Evolutionary conservation across 92 coral and sea anemone genomes (phyloP), one percentile per base, ranked within the genome.

Genomic region (Paragorgia papillata): DNA sequence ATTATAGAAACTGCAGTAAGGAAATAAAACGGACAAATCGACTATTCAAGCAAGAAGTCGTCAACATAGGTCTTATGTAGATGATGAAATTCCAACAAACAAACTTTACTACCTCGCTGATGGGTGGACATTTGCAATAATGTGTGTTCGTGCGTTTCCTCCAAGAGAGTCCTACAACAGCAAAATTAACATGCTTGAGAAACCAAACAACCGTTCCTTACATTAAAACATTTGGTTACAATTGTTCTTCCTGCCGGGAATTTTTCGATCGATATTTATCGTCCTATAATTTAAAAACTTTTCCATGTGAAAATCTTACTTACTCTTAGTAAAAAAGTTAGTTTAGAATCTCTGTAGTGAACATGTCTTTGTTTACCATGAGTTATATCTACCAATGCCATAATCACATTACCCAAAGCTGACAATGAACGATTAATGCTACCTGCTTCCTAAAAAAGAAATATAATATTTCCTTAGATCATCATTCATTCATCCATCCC

Each of bases 21-120:
- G n/a, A n/a, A n/a, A n/a, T n/a, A n/a, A n/a, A n/a, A n/a, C n/a
- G n/a, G n/a, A n/a, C n/a, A n/a, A n/a, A n/a, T n/a, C n/a, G n/a
- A n/a, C n/a, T n/a, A n/a, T n/a, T n/a, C n/a, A n/a, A n/a, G n/a
- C n/a, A n/a, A n/a, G n/a, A n/a, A n/a, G n/a, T n/a, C n/a, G n/a
- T n/a, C n/a, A n/a, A n/a, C n/a, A n/a, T n/a, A n/a, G n/a, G n/a
- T n/a, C n/a, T n/a, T n/a, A n/a, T n/a, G n/a, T n/a, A n/a, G n/a
- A n/a, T n/a, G n/a, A n/a, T n/a, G n/a, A n/a, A n/a, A n/a, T n/a
- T n/a, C n/a, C n/a, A n/a, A n/a, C n/a, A n/a, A n/a, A n/a, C n/a
- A n/a, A n/a, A n/a, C n/a, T n/a, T n/a, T n/a, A n/a, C n/a, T 85
- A 93, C 97, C 88, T 91, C 12, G 99, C 99, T 1, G 99, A 95